Evolutionary conservation across 2,797 vertebrate genomes (phyloP).

Genomic region (Pelobates cultripes): DNA sequence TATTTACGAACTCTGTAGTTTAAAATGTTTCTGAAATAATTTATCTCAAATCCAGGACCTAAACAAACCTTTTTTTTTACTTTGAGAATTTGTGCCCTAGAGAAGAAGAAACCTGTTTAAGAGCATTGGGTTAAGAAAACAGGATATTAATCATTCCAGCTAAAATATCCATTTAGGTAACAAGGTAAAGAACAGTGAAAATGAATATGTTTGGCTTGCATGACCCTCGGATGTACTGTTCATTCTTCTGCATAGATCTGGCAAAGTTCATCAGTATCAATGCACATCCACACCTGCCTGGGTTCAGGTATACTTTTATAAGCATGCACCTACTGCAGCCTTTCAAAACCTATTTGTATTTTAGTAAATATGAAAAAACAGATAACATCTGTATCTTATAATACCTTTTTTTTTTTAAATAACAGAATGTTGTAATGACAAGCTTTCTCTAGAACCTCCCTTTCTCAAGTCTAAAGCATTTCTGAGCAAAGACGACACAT

Average conservation of each 20-base stretch:
- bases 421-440: too few species aligned
- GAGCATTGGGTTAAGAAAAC: constrained; percentile 62
- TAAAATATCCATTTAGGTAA: constrained; percentile 52
- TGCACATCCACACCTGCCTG: constrained; percentile 40
- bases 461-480: too few species aligned
- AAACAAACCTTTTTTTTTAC: too few species aligned
- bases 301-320: not conserved
- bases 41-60: too few species aligned
- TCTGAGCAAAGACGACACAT: too few species aligned
- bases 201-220: constrained; percentile 52
- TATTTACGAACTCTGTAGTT: too few species aligned
- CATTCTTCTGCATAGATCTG: constrained; percentile 51
- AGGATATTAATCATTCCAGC: constrained; percentile 62
- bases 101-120: constrained; percentile 59
- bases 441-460: too few species aligned
- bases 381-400: too few species aligned
- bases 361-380: too few species aligned
- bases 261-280: constrained; percentile 38
- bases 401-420: too few species aligned
- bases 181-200: constrained; percentile 50
- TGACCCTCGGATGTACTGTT: constrained; percentile 38
- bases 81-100: too few species aligned
- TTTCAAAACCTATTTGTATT: not conserved
- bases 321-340: not conserved
- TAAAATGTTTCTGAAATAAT: too few species aligned